These are phyloP conservation scores for Phaenicophaeus curvirostris DNA, from an alignment of 2,797 vertebrate species.

Conservation along the genomic window DNA sequence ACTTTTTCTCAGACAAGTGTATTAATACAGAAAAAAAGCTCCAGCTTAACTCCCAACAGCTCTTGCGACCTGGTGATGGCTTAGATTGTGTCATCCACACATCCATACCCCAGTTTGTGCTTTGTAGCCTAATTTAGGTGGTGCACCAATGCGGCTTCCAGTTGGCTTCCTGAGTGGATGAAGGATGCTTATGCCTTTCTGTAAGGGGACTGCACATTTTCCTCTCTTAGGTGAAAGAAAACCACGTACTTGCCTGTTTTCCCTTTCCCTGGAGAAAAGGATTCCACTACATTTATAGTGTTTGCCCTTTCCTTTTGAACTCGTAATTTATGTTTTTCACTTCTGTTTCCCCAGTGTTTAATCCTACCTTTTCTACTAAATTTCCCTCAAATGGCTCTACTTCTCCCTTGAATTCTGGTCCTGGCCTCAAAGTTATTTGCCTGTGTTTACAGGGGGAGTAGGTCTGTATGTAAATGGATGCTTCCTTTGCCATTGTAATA, in stretches of 20 bases:
- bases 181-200: background rate
- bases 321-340: background rate
- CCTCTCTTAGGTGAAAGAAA: background rate
- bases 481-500: slow-evolving; percentile 6
- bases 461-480: slow-evolving; percentile 14
- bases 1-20: background rate
- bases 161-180: background rate
- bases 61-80: background rate
- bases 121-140: accelerated
- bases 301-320: background rate
- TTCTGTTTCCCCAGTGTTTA: background rate
- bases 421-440: slow-evolving; percentile 33
- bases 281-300: background rate
- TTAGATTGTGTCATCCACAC: background rate
- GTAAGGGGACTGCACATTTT: background rate
- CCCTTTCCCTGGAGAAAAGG: background rate
- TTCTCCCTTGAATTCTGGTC: background rate
- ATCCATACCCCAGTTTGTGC: background rate
- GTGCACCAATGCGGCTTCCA: background rate
- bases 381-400: background rate
- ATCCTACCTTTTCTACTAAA: background rate
- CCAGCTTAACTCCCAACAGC: background rate
- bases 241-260: background rate
- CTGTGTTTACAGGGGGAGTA: slow-evolving; percentile 28
- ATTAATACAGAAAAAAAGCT: background rate